Base-by-base conservation (phyloP, 2,797 vertebrate species). In the Staurois parvus region DNA sequence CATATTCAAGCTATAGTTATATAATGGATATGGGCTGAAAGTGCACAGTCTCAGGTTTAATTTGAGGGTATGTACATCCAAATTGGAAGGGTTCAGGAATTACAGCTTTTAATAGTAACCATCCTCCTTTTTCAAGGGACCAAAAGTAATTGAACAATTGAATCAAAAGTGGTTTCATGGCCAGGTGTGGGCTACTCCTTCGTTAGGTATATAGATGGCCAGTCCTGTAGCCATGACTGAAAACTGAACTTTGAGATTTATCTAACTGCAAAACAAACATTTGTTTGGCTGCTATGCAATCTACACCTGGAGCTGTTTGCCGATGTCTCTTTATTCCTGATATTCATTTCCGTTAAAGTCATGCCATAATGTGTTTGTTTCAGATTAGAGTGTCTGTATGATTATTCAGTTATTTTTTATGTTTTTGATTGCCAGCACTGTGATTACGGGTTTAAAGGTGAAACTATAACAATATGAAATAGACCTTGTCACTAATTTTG, bases 231-330 rank as follows among this genome's bases (percentile, higher is more conserved):
- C 68, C 30, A 19, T 69, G 29, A 69, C 67, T 19, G 15, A 24
- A 70, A 17, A 21, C 4, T 21, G 8, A 37, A 37, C 68, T 70
- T 24, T 70, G 17, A 34, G 19, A 69, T 12, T 7, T 24, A 19
- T 59, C 7, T 59, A 21, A 21, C 52, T 59, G 52, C 52, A 59
- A 59, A 59, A 59, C 52, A 59, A 59, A 59, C 52, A 59, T 59
- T 59, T 59, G 5, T 21, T 59, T 59, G 52, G 52, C 52, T 59
- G 29, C 8, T 34, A 26, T 70, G 68, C 19, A 34, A 24, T 24
- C 32, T 70, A 70, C 68, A 70, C 68, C 32, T 70, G 68, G 17
- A 70, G 68, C 34, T 21, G n/a, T 34, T 70, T 70, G 24, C 21
- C 9, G 19, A 34, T 70, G 68, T 21, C 24, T 2, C 32, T 34